phyloP scores from a whole-genome alignment of 2,113 vertebrate genomes.

The Megaceryle maxima region DNA sequence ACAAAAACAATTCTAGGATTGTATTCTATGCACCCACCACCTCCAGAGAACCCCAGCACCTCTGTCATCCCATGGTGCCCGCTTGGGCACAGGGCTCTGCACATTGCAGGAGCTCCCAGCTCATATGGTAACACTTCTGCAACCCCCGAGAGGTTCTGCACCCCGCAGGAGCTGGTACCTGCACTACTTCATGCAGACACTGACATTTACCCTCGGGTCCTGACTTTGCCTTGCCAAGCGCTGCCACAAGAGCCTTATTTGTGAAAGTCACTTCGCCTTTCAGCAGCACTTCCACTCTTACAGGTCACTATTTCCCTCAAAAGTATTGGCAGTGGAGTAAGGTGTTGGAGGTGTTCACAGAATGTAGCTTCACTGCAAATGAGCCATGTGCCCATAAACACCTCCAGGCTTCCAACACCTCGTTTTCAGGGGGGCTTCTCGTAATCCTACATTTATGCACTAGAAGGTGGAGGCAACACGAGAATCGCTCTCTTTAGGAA shows the following conservation, averaged over 20 bases:
- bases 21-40: too few relatives aligned
- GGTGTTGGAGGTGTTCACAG: background rate
- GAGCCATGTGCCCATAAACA: accelerated
- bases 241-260: background rate
- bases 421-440: background rate
- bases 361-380: accelerated
- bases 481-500: background rate
- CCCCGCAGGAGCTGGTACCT: accelerated
- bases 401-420: background rate
- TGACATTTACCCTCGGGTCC: accelerated
- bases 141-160: background rate
- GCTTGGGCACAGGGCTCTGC: background rate
- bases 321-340: accelerated
- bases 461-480: accelerated
- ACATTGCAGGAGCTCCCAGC: accelerated
- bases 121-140: accelerated
- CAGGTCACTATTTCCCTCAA: background rate
- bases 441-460: accelerated
- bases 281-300: background rate
- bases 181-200: too few relatives aligned
- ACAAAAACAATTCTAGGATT: background rate
- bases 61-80: background rate
- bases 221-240: background rate
- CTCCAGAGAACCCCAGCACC: background rate
- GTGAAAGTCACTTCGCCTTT: background rate